These are phyloP conservation scores for Magallana nippona DNA, from an alignment of 2,888 invertebrate genomes.

Conservation along the genomic window DNA sequence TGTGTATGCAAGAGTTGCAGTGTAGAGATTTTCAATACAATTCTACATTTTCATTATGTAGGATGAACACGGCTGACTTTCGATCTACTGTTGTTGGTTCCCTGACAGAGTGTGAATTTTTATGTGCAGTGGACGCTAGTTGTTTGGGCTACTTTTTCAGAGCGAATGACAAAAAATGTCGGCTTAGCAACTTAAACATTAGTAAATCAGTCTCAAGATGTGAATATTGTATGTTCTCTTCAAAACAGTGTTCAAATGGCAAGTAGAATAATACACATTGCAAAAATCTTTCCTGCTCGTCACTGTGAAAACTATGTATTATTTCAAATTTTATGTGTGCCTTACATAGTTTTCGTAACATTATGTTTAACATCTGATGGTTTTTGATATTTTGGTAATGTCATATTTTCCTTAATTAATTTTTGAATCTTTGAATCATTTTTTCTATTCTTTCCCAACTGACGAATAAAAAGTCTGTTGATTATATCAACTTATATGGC, in stretches of 20 bases:
- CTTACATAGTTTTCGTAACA: too few relatives aligned
- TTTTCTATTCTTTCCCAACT: too few relatives aligned
- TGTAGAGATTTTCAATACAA: conserved; percentile 2
- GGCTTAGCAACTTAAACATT: background rate
- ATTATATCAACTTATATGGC: too few relatives aligned
- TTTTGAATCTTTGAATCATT: too few relatives aligned
- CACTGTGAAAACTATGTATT: too few relatives aligned
- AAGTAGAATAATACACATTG: background rate
- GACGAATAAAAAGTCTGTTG: too few relatives aligned
- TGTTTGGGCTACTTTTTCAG: background rate
- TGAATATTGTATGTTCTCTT: background rate
- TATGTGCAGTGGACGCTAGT: background rate
- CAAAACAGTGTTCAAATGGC: background rate
- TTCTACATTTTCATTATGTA: background rate
- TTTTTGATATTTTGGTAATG: too few relatives aligned
- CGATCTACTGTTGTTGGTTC: background rate
- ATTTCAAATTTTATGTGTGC: too few relatives aligned
- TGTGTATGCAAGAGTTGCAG: background rate
- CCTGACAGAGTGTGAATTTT: background rate
- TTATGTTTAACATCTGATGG: too few relatives aligned
- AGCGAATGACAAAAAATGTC: background rate
- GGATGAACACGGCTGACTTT: background rate
- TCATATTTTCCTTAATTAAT: too few relatives aligned
- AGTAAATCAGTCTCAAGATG: background rate
- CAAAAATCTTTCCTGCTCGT: too few relatives aligned